A percentile compares a stretch with the other conserved stretches of the same genome.
Conservation (phyloP, 2,797 vertebrate genomes). For the Gallinago solitaria region DNA sequence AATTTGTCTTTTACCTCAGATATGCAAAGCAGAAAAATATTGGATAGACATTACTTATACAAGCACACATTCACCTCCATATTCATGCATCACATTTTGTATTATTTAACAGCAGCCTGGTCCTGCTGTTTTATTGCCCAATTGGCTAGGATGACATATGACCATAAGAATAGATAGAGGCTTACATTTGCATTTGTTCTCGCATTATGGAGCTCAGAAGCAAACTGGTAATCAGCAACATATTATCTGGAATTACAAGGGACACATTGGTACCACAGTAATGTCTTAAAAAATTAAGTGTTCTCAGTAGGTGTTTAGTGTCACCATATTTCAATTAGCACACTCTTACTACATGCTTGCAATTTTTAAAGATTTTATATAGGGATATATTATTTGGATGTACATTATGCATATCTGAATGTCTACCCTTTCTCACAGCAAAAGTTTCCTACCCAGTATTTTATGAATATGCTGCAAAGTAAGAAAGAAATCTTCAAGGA, state of each 20-base stretch:
- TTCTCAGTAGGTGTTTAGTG: conserved; percentile 45
- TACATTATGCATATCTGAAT: not conserved
- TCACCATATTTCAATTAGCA: conserved; percentile 63
- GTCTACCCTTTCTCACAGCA: not conserved
- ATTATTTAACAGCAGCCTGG: conserved; percentile 56
- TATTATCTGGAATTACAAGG: conserved; percentile 65
- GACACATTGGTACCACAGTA: not conserved
- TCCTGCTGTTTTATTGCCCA: conserved; percentile 62
- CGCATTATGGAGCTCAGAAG: not conserved
- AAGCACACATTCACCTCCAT: not conserved
- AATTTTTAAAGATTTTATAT: conserved; percentile 7
- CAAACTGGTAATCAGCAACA: conserved; percentile 58
- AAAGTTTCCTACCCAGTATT: not conserved
- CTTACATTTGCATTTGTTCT: conserved; percentile 52
- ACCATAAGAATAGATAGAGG: conserved; percentile 32
- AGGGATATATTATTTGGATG: not conserved
- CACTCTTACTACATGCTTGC: not conserved
- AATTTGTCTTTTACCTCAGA: not conserved
- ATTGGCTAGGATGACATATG: conserved; percentile 45
- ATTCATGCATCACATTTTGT: conserved; percentile 28
- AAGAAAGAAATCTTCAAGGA: not conserved
- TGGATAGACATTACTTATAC: not conserved
- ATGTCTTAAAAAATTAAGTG: conserved; percentile 64
- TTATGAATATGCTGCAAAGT: not conserved
- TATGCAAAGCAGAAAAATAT: conserved; percentile 6